Conservation (phyloP, 1,140 invertebrate genomes). For the Prorops nasuta region DNA sequence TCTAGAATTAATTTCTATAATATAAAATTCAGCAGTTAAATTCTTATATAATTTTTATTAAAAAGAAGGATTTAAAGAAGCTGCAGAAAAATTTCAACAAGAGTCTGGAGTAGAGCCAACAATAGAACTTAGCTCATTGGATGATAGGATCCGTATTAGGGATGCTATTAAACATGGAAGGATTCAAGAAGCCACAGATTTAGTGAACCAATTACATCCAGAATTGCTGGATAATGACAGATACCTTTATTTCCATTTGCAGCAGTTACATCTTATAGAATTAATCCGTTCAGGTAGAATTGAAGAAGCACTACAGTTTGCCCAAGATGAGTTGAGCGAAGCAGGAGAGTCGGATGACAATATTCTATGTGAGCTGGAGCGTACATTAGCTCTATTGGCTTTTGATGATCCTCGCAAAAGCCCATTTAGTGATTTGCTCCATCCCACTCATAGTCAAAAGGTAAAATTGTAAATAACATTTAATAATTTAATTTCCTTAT, state of each 20-base stretch:
- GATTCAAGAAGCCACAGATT: constrained; percentile 88
- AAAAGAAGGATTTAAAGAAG: constrained; percentile 98
- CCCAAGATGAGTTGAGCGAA: constrained; percentile 90
- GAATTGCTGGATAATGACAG: constrained; percentile 93
- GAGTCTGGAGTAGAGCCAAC: constrained; percentile 88
- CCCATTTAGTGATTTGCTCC: constrained; percentile 93
- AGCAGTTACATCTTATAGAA: constrained; percentile 95
- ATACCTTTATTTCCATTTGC: constrained; percentile 94
- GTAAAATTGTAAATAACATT: constrained; percentile 52
- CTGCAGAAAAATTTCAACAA: constrained; percentile 93
- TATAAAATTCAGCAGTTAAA: constrained; percentile 22
- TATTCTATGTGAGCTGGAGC: constrained; percentile 73
- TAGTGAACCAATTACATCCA: constrained; percentile 93
- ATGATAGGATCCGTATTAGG: constrained; percentile 91
- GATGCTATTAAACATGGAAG: constrained; percentile 92
- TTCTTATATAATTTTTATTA: constrained; percentile 23
- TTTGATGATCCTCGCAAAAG: constrained; percentile 95
- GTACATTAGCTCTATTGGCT: constrained; percentile 90
- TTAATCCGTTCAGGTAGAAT: constrained; percentile 85
- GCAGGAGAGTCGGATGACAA: constrained; percentile 85
- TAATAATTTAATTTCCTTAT: constrained; percentile 4
- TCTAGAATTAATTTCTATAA: constrained; percentile 13
- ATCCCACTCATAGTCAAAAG: constrained; percentile 90
- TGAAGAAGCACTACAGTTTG: constrained; percentile 95
- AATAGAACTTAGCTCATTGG: constrained; percentile 84